Conservation (phyloP, 2,797 vertebrate genomes). For the Bufotes viridis region DNA sequence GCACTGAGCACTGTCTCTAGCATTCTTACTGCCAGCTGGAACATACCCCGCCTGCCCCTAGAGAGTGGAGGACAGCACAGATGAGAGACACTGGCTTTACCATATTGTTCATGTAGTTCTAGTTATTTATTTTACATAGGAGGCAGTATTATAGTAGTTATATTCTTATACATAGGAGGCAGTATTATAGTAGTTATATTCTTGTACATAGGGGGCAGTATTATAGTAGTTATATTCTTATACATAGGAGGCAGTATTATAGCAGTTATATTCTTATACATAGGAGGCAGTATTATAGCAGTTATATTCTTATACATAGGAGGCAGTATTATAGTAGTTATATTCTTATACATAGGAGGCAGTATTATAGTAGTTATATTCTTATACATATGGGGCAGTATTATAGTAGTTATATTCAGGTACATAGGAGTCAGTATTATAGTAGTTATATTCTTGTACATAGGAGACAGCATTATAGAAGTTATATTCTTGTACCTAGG, state of each 20-base stretch:
- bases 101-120: neutral
- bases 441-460: neutral
- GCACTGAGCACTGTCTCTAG: constrained; percentile 73
- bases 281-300: neutral
- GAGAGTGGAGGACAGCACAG: neutral
- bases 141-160: neutral
- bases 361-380: no score
- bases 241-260: neutral
- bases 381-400: neutral
- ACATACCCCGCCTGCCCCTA: constrained; percentile 79
- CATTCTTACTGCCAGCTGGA: constrained; percentile 71
- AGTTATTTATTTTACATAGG: neutral
- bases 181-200: constrained; percentile 7
- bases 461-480: neutral
- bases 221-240: neutral
- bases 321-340: neutral
- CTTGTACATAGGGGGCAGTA: neutral
- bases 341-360: neutral
- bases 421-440: neutral
- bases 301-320: constrained; percentile 1
- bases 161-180: neutral
- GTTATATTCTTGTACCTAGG: neutral
- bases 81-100: no score
- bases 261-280: neutral
- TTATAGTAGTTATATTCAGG: neutral